Conservation (phyloP, 2,888 invertebrate species). For the Elegia similella region DNA sequence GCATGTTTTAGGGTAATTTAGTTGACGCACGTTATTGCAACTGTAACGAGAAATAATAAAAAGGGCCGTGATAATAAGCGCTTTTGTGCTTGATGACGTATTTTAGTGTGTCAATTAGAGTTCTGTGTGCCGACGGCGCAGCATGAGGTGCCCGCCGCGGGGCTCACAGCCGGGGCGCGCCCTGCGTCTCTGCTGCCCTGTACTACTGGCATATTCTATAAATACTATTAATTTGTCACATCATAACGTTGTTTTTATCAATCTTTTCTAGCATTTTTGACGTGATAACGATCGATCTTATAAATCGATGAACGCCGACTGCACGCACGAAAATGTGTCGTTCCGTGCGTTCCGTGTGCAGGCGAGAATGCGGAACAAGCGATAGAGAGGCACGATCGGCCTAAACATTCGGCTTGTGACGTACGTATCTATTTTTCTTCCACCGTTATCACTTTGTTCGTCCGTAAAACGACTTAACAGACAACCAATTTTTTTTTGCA, state of each 20-base stretch:
- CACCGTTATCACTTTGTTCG: no score
- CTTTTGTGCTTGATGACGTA: slow-evolving; percentile 60
- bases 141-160: slow-evolving; percentile 58
- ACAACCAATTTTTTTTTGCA: no score
- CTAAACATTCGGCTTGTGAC: no score
- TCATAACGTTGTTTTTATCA: slow-evolving; percentile 35
- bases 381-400: no score
- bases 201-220: slow-evolving; percentile 55
- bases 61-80: slow-evolving; percentile 37
- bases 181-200: slow-evolving; percentile 38
- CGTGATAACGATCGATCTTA: no score
- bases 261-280: no score
- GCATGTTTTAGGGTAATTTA: slow-evolving; percentile 7
- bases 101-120: slow-evolving; percentile 80
- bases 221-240: slow-evolving; percentile 56
- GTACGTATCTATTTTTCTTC: no score
- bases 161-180: slow-evolving; percentile 44
- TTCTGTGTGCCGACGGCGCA: slow-evolving; percentile 70
- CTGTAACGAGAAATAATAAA: slow-evolving; percentile 14
- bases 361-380: no score
- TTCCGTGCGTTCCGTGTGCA: no score
- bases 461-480: no score
- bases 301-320: no score
- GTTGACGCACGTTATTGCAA: not conserved
- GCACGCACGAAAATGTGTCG: no score